These are phyloP conservation scores for Sphaerophoria rueppellii DNA, from an alignment of 2,888 invertebrate species.

Conservation along the genomic window DNA sequence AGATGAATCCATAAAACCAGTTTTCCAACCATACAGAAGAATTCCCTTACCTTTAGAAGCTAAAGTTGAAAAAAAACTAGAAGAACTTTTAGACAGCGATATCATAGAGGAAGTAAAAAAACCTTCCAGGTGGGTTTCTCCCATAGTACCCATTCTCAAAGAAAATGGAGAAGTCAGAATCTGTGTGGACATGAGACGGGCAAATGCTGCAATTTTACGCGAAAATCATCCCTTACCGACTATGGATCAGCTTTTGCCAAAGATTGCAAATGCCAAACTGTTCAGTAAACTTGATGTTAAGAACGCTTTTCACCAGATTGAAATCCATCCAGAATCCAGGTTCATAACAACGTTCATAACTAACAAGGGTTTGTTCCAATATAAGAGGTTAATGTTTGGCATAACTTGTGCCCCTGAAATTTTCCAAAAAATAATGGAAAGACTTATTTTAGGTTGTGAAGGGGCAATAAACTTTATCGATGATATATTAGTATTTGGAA, in stretches of 20 bases:
- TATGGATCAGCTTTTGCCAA: slow-evolving; percentile 50
- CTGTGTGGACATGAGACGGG: slow-evolving; percentile 51
- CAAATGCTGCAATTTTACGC: slow-evolving; percentile 46
- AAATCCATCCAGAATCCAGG: slow-evolving; percentile 74
- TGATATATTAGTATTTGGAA: slow-evolving; percentile 76
- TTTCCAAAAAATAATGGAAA: slow-evolving; percentile 80
- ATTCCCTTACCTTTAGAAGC: slow-evolving; percentile 38
- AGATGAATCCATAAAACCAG: slow-evolving; percentile 25
- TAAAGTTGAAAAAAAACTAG: slow-evolving; percentile 35
- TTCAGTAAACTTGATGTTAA: slow-evolving; percentile 78
- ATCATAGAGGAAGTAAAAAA: slow-evolving; percentile 38
- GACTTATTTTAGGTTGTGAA: slow-evolving; percentile 77
- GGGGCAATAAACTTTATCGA: slow-evolving; percentile 79
- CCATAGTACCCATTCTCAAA: slow-evolving; percentile 39
- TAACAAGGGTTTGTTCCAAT: slow-evolving; percentile 77
- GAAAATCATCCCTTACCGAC: slow-evolving; percentile 56
- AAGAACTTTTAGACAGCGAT: slow-evolving; percentile 39
- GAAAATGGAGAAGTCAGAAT: slow-evolving; percentile 39
- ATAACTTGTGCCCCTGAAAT: slow-evolving; percentile 81
- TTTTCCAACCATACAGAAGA: slow-evolving; percentile 19
- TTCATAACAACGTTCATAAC: slow-evolving; percentile 79
- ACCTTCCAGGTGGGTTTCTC: slow-evolving; percentile 42
- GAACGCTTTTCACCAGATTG: slow-evolving; percentile 79
- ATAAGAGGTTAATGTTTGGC: slow-evolving; percentile 80
- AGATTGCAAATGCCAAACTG: slow-evolving; percentile 52